Evolutionary conservation across 2,113 vertebrate genomes (phyloP), one percentile per base, ranked within the genome.

Genomic region (Pleuronectes platessa): DNA sequence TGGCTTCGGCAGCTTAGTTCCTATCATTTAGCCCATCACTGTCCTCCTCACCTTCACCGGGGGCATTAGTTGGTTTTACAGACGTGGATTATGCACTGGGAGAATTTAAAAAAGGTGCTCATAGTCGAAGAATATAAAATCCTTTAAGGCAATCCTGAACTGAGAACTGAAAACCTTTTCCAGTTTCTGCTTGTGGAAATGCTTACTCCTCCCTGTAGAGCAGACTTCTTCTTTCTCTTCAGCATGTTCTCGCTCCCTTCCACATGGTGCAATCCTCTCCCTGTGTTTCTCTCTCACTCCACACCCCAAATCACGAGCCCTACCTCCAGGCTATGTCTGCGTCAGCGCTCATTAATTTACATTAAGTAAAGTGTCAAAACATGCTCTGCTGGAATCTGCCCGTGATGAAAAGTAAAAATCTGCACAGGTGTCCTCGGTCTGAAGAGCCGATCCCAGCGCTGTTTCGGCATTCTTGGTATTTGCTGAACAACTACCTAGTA

Each of bases 321-420:
- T 90, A 18, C 70, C 93, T 90, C 51, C 0, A 64, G 91, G 92
- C 87, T 79, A 88, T 47, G 87, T 93, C 93, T 93, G 91, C 88
- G 86, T 94, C 93, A 93, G 89, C 81, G 54, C 90, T 93, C 91
- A 92, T 93, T 94, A 90, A 94, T 93, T 93, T 93, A 92, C 92
- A 93, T 92, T 92, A 93, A 92, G 86, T 79, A 90, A 93, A 93
- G 90, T 94, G 94, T 94, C 92, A 94, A 93, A 94, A 94, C 93
- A 93, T 80, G 88, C 87, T 87, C 85, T 47, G 69, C 84, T 90
- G 92, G 92, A 93, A 92, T 93, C 91, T 83, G 80, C 81, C 74
- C 68, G 63, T 83, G 89, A 91, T 90, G 91, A 94, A 91, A 93
- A 90, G 86, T 78, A 66, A 80, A 88, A 86, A 87, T 83, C 82